Percentiles rank a stretch among this genome's conserved stretches.
Evolutionary conservation across 2,888 invertebrate genomes (phyloP).

Genomic region (Caenorhabditis auriculariae): DNA sequence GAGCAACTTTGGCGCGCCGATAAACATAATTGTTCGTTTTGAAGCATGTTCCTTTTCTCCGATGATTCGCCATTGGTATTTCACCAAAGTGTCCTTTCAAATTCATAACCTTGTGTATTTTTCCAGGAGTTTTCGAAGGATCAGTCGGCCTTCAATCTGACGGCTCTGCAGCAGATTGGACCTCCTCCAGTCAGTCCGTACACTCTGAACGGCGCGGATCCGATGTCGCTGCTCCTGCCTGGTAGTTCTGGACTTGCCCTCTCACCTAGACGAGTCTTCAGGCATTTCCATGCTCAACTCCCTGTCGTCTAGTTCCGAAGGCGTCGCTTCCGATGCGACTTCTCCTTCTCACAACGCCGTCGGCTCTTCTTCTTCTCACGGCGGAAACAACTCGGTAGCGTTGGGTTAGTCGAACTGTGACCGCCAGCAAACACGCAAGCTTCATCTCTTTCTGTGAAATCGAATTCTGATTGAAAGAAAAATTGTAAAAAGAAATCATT

Average conservation of each 20-base stretch:
- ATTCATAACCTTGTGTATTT: too few relatives aligned
- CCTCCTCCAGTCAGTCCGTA: constrained; percentile 47
- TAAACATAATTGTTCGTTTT: too few relatives aligned
- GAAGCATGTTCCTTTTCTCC: too few relatives aligned
- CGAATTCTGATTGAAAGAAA: too few relatives aligned
- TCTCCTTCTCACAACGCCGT: constrained; percentile 8
- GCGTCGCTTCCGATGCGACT: constrained; percentile 13
- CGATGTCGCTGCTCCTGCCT: constrained; percentile 40
- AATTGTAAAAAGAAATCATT: too few relatives aligned
- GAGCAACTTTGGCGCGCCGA: too few relatives aligned
- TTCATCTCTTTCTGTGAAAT: too few relatives aligned
- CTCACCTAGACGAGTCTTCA: too few relatives aligned
- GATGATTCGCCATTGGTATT: not conserved
- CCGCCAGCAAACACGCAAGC: too few relatives aligned
- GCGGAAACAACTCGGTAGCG: constrained; percentile 32
- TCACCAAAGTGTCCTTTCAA: not conserved
- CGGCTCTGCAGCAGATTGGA: constrained; percentile 55
- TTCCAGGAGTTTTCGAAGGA: constrained; percentile 57
- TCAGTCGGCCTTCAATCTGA: constrained; percentile 43
- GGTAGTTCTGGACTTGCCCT: too few relatives aligned
- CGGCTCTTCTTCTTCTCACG: constrained; percentile 3
- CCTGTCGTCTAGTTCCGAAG: constrained; percentile 38
- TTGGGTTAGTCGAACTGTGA: constrained; percentile 41
- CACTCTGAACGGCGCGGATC: constrained; percentile 25
- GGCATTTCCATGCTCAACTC: constrained; percentile 14